Percentiles rank a stretch among this genome's conserved stretches.
Evolutionary conservation across 1,140 invertebrate genomes (phyloP).

Genomic region (Marisa cornuarietis): DNA sequence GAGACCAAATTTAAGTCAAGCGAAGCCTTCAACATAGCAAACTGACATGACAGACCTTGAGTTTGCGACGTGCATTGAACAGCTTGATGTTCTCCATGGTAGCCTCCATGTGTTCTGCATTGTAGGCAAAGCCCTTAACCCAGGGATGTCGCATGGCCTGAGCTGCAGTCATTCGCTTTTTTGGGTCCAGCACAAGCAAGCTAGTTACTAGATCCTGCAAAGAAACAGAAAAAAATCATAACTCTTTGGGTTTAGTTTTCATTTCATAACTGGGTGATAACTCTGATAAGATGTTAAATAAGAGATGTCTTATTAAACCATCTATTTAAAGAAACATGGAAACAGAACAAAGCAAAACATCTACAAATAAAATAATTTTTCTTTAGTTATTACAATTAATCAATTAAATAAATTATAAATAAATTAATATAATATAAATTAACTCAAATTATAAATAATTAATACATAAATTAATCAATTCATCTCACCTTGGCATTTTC

Average conservation of each 20-base stretch:
- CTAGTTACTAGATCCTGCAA: constrained; percentile 49
- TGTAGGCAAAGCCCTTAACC: constrained; percentile 40
- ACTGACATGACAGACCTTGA: constrained; percentile 36
- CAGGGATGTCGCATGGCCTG: constrained; percentile 52
- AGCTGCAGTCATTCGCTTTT: constrained; percentile 44
- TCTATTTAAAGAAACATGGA: no score
- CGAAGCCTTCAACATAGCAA: background rate
- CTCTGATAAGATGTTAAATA: no score
- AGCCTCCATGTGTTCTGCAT: constrained; percentile 46
- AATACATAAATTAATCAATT: background rate
- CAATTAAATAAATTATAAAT: no score
- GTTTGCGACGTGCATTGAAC: constrained; percentile 53
- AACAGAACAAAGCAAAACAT: no score
- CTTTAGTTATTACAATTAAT: no score
- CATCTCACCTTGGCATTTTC: constrained; percentile 63
- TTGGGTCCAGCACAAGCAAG: constrained; percentile 51
- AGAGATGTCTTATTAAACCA: no score
- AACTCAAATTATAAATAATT: no score
- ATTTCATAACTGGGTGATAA: no score
- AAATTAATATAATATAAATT: no score
- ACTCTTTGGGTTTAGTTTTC: no score
- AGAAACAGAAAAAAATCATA: background rate
- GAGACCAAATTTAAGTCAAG: no score
- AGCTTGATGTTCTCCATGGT: constrained; percentile 50
- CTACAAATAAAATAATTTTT: no score